These are phyloP conservation scores for Notolabrus celidotus DNA, from an alignment of 2,797 vertebrate species.

Conservation along the genomic window DNA sequence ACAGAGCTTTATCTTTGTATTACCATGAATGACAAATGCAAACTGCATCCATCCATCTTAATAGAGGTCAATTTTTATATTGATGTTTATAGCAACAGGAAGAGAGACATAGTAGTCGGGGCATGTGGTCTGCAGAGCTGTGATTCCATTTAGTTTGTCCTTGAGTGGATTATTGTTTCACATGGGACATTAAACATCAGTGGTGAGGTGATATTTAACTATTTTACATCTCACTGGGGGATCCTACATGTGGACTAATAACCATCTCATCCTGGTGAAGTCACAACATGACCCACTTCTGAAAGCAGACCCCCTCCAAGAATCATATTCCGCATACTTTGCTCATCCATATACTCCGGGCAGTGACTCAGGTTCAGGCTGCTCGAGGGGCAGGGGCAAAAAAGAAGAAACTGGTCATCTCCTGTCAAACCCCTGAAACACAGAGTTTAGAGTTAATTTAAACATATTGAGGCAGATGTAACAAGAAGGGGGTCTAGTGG, in stretches of 20 bases:
- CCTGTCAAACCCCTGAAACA: too few species aligned
- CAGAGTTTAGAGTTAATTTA: too few species aligned
- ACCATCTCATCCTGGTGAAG: too few species aligned
- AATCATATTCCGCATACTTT: slow-evolving; percentile 76
- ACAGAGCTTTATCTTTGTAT: slow-evolving; percentile 41
- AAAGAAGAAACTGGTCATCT: too few species aligned
- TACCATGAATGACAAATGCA: slow-evolving; percentile 67
- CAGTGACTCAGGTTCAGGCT: too few species aligned
- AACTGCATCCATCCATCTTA: slow-evolving; percentile 79
- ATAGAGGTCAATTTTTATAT: slow-evolving; percentile 75
- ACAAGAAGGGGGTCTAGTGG: too few species aligned
- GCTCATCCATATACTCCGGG: slow-evolving; percentile 59
- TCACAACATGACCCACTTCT: too few species aligned
- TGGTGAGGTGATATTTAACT: slow-evolving; percentile 80
- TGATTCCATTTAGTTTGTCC: slow-evolving; percentile 83
- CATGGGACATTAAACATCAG: too few species aligned
- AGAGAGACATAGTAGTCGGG: slow-evolving; percentile 65
- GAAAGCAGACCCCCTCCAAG: too few species aligned
- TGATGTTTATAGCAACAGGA: slow-evolving; percentile 64
- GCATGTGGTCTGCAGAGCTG: slow-evolving; percentile 63
- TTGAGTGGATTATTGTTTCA: too few species aligned
- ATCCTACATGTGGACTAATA: slow-evolving; percentile 69
- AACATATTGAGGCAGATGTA: too few species aligned
- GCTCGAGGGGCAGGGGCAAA: too few species aligned
- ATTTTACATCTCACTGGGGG: slow-evolving; percentile 65